phyloP scores from a whole-genome alignment of 2,113 vertebrate species.

The Phrynosoma platyrhinos region DNA sequence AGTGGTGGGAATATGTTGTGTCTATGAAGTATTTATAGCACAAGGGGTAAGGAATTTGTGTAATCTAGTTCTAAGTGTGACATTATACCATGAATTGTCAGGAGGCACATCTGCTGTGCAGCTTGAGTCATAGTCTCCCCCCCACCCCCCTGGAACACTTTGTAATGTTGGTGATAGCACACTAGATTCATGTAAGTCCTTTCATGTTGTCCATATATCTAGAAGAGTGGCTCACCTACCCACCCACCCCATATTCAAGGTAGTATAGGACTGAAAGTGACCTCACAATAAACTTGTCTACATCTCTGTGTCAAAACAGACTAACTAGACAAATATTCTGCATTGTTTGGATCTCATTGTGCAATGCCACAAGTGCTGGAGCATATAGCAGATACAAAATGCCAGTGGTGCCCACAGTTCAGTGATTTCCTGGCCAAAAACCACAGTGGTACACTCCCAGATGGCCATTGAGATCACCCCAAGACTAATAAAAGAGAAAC shows the following conservation, averaged over 20 bases:
- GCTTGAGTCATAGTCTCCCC: not conserved
- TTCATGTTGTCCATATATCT: not conserved
- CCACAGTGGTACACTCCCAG: too few species aligned
- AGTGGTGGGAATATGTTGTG: slow-evolving; percentile 95
- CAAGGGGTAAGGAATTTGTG: slow-evolving; percentile 88
- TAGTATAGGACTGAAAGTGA: not conserved
- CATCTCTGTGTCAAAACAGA: not conserved
- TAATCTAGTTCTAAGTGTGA: not conserved
- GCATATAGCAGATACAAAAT: not conserved
- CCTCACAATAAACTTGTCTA: not conserved
- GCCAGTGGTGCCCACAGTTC: too few species aligned
- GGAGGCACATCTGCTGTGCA: not conserved
- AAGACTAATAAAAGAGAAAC: not conserved
- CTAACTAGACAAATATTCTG: not conserved
- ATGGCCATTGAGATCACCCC: not conserved
- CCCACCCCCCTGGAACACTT: not conserved
- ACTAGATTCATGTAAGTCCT: not conserved
- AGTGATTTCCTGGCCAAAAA: not conserved
- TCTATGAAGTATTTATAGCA: slow-evolving; percentile 96
- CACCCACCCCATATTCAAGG: not conserved
- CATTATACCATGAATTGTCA: not conserved
- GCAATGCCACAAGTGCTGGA: not conserved
- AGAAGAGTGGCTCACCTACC: not conserved
- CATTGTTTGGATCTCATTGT: not conserved
- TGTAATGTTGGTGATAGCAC: not conserved